Base-by-base conservation (phyloP, 2,888 invertebrate species). In the Sicus ferrugineus region DNA sequence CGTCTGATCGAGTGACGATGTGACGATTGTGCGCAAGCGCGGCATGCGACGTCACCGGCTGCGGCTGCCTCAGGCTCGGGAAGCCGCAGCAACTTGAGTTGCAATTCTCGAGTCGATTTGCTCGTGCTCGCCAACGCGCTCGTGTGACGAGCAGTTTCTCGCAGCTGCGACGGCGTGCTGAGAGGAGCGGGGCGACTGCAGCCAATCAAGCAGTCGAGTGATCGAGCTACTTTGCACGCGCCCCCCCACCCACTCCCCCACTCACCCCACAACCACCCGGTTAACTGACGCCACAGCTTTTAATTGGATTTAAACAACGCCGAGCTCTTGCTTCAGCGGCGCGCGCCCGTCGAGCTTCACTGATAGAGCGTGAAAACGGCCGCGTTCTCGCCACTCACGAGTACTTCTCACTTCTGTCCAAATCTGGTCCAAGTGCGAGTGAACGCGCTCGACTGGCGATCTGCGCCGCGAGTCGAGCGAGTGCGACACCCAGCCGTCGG, bases 341-440 rank as follows among this genome's bases (percentile, higher is more conserved):
- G 67, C 61, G 59, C 65, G 62, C 62, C 50, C 67, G 73, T 73
- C 61, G 76, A 76, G 81, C 80, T 80, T 75, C 79, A 79, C 74
- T 76, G 78, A 74, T 75, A 79, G 81, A 81, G 75, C 80, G 80
- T 81, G 79, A 81, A 79, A 74, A 75, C 63, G 69, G 16, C 19
- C 26, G 6, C 63, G 63, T 67, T 31, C 23, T 64, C 66, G 16
- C 28, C 5, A 38, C 11, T 38, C 38, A 11, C 54, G 6, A 56
- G 38, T 67, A 48, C 59, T 54, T 50, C 28, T 31, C 31, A 34
- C 58, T 59, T 58, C 19, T 67, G 38, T 46, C 7, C 61, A 19
- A 31, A 52, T 23, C 31, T 52, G 19, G 21, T 50, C 54, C 54
- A 54, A 54, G 23, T 28, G 26, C 54, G 11, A 2, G 21, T 14